Conservation (phyloP, 1,140 invertebrate genomes). For the Anastrepha obliqua region DNA sequence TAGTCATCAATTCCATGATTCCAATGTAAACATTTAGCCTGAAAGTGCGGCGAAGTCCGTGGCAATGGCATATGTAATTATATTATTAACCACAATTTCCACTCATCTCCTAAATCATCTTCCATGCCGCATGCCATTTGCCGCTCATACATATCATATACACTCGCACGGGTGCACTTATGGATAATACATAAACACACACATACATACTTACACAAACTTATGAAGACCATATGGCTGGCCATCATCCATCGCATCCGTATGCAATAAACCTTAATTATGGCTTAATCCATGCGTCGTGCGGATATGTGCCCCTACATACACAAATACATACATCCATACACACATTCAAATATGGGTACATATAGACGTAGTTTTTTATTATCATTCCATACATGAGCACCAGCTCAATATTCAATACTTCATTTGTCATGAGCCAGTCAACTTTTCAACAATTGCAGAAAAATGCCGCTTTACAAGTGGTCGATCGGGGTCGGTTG, state of each 20-base stretch:
- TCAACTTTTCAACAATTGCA: conserved; percentile 6
- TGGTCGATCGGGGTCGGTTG: background rate
- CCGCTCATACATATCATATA: background rate
- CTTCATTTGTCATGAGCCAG: background rate
- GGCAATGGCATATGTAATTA: background rate
- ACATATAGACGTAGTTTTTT: too few relatives aligned
- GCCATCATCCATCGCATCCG: background rate
- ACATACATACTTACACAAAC: background rate
- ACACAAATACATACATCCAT: background rate
- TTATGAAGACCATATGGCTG: background rate
- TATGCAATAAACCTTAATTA: background rate
- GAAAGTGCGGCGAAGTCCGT: background rate
- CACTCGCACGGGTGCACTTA: too few relatives aligned
- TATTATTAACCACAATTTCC: conserved; percentile 18
- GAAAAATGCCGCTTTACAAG: conserved; percentile 23
- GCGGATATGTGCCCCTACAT: background rate
- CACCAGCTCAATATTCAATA: background rate
- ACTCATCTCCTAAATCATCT: conserved; percentile 1
- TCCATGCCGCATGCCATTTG: background rate
- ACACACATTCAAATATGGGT: background rate
- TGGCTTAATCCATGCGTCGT: background rate
- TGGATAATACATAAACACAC: too few relatives aligned
- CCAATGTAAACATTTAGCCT: conserved; percentile 4
- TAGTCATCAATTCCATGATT: background rate
- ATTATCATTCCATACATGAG: background rate